These are phyloP conservation scores for Tetragnatha montana DNA, from an alignment of 2,888 invertebrate genomes.

Conservation along the genomic window DNA sequence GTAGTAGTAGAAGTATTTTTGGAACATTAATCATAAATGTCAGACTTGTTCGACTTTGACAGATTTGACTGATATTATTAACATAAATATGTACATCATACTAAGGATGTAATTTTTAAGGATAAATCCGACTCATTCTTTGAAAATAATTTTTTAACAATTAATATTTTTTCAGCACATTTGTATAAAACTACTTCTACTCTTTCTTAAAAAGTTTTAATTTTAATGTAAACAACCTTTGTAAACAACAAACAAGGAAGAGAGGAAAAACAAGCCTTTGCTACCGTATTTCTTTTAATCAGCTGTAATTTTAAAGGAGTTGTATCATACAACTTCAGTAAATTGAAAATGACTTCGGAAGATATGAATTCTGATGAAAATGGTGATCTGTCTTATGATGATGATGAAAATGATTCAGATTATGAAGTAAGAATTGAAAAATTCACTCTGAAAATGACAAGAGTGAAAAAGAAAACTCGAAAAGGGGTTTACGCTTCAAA, in stretches of 20 bases:
- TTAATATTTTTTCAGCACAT: not conserved
- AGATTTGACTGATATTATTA: too few relatives aligned
- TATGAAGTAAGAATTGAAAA: slow-evolving; percentile 39
- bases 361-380: slow-evolving; percentile 43
- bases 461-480: slow-evolving; percentile 39
- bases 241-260: not conserved
- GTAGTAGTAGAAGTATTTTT: slow-evolving; percentile 14
- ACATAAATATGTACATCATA: not conserved
- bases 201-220: not conserved
- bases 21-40: not conserved
- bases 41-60: too few relatives aligned
- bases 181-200: not conserved
- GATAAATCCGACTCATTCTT: not conserved
- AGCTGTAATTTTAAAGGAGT: not conserved
- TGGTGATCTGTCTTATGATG: not conserved
- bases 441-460: slow-evolving; percentile 48
- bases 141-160: not conserved
- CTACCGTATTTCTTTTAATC: not conserved
- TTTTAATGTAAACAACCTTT: too few relatives aligned
- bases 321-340: too few relatives aligned
- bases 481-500: slow-evolving; percentile 49
- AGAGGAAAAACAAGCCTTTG: not conserved
- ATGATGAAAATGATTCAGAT: slow-evolving; percentile 44
- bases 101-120: not conserved
- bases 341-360: slow-evolving; percentile 27